Evolutionary conservation across 2,797 vertebrate species (phyloP), one percentile per base, ranked within the genome.

Genomic region (Percopsis omiscomaycus): DNA sequence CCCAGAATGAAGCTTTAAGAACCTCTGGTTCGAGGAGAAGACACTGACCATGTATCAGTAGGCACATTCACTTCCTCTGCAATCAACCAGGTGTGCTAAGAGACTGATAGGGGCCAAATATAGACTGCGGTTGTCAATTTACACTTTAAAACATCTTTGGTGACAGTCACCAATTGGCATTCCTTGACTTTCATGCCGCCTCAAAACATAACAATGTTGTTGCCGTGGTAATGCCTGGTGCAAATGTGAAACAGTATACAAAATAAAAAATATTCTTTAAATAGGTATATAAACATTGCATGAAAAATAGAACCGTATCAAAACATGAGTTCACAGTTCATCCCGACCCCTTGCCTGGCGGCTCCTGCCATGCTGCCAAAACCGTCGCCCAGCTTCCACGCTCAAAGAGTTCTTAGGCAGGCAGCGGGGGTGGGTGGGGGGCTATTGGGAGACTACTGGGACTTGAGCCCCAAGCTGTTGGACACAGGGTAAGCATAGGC

Each of bases 221-320:
- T 73, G 75, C 72, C 32, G 74, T 75, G 73, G 78, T 88, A 93
- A 92, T 90, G 91, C 91, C 90, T 81, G 77, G 82, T 74, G 87
- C 84, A 88, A 42, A 86, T 81, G 88, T 55, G 68, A 88, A 95
- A 95, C 92, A 93, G 94, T 98, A 98, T 97, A 99, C 95, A 99
- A 98, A 98, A 98, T 98, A 99, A 98, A 96, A 96, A 97, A 97
- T 95, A 95, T 95, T 94, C 82, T 92, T 99, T 99, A 99, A 99
- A 99, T 99, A 98, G 93, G 84, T 86, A 95, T 98, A 98, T 94
- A 98, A 99, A 98, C 92, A 94, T 93, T 48, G 93, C 94, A 95
- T 95, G 96, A 96, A 97, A 98, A 98, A 98, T 96, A 97, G 94
- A 98, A 96, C 92, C 90, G 94, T 98, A 98, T 91, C 95, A 98